Base-by-base conservation (phyloP, 1,140 invertebrate species). In the Agrypnia vestita region DNA sequence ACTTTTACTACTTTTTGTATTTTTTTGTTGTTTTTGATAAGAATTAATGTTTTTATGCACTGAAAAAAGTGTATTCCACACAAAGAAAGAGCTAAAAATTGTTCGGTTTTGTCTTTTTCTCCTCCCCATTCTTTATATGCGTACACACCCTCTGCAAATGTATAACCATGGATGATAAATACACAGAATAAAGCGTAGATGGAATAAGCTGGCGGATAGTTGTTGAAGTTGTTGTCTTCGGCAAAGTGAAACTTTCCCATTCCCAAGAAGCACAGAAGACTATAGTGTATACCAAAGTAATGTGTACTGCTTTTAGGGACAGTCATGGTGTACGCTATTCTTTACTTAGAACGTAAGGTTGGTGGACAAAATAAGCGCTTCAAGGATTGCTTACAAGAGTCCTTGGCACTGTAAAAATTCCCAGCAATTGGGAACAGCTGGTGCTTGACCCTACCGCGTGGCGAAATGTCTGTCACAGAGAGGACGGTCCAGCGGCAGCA, bases 251-350 rank as follows among this genome's bases (percentile, higher is more conserved):
- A 82, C 12, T 55, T 79, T 13, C 77, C 81, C 59, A 82, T 79
- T 6, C 81, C 81, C 4, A 79, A 21, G 25, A 79, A 51, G 8
- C 67, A 51, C 0, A 82, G 69, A 7, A 56, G 44, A 51, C 35
- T 73, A 53, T 79, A 82, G 47, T 82, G 81, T n/a, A 82, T 76
- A 11, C 56, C 61, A 69, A 82, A 82, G 53, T 82, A 79, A 56
- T 43, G 25, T 10, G 12, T n/a, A 15, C 0, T 64, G 21, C 8
- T 10, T 59, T 17, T 17, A 59, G 55, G 17, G 9, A 0, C 15
- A 15, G 15, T 11, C 55, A 59, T 59, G 17, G 25, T 6, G 1
- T 35, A 35, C 6, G 1, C 6, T 35, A 35, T 35, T 35, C 25
- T 35, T 35, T 35, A 35, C 25, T n/a, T n/a, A n/a, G n/a, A n/a